Percentiles rank a stretch among this genome's conserved stretches.
Evolutionary conservation across 2,797 vertebrate species (phyloP).

Genomic region (Cyprinodon diabolis): DNA sequence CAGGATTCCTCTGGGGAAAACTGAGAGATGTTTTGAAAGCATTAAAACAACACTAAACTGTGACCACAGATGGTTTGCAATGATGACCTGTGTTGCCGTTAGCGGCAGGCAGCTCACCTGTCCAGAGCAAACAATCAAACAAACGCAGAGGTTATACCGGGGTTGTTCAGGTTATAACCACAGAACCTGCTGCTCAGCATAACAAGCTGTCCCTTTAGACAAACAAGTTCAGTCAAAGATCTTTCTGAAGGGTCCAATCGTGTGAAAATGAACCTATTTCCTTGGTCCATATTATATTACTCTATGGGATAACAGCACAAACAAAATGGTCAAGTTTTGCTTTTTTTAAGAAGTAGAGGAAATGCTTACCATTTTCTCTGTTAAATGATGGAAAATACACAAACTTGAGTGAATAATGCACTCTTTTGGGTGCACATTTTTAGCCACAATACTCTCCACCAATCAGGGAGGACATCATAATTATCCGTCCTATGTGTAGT

Average conservation of each 20-base stretch:
- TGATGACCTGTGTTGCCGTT: slow-evolving; percentile 62
- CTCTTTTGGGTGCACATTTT: no score
- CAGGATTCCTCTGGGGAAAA: slow-evolving; percentile 46
- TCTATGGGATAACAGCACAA: not conserved
- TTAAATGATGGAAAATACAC: not conserved
- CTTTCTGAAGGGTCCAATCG: not conserved
- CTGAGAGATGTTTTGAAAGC: slow-evolving; percentile 60
- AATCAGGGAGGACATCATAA: not conserved
- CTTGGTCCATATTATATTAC: not conserved
- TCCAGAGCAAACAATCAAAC: slow-evolving; percentile 71
- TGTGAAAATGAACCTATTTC: not conserved
- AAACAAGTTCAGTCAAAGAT: slow-evolving; percentile 19
- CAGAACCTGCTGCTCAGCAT: slow-evolving; percentile 46
- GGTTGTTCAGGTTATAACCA: slow-evolving; percentile 56
- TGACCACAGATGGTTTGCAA: slow-evolving; percentile 74
- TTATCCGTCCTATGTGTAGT: not conserved
- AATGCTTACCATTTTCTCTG: not conserved
- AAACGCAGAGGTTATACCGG: slow-evolving; percentile 62
- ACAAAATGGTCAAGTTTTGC: not conserved
- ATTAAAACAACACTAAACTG: slow-evolving; percentile 68
- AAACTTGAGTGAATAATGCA: not conserved
- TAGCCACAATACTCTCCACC: not conserved
- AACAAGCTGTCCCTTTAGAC: slow-evolving; percentile 51
- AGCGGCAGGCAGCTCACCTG: slow-evolving; percentile 26
- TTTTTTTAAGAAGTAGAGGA: not conserved